A percentile compares a stretch with the other conserved stretches of the same genome.
Conservation (phyloP, 2,113 vertebrate genomes). For the Caracal caracal region DNA sequence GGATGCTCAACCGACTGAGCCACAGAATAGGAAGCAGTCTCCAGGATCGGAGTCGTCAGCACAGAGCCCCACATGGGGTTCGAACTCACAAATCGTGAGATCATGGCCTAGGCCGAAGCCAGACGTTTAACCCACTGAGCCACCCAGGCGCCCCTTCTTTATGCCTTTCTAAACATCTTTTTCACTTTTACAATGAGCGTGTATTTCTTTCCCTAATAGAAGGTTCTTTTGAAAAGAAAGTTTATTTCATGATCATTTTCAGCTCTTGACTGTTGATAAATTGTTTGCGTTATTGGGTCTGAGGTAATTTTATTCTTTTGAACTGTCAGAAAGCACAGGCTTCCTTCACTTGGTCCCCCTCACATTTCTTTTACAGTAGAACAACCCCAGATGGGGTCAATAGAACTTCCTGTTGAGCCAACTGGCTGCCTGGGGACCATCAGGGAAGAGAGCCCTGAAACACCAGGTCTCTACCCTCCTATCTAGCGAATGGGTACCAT, state of each 20-base stretch:
- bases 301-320: neutral
- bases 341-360: neutral
- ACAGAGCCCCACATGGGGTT: too few relatives aligned
- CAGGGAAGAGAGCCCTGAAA: neutral
- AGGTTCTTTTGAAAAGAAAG: neutral
- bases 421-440: accelerated
- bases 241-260: neutral
- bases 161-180: neutral
- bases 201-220: neutral
- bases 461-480: accelerated
- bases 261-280: neutral
- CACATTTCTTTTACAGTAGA: accelerated
- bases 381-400: accelerated
- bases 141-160: neutral
- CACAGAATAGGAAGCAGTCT: too few relatives aligned
- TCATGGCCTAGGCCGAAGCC: too few relatives aligned
- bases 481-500: neutral
- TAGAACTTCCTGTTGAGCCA: neutral
- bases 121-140: too few relatives aligned
- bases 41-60: too few relatives aligned
- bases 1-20: too few relatives aligned
- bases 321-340: neutral
- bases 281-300: neutral
- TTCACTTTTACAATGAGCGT: neutral
- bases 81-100: too few relatives aligned